These are phyloP conservation scores for Halcyon chelicuti DNA, from an alignment of 2,797 vertebrate genomes.

Conservation along the genomic window DNA sequence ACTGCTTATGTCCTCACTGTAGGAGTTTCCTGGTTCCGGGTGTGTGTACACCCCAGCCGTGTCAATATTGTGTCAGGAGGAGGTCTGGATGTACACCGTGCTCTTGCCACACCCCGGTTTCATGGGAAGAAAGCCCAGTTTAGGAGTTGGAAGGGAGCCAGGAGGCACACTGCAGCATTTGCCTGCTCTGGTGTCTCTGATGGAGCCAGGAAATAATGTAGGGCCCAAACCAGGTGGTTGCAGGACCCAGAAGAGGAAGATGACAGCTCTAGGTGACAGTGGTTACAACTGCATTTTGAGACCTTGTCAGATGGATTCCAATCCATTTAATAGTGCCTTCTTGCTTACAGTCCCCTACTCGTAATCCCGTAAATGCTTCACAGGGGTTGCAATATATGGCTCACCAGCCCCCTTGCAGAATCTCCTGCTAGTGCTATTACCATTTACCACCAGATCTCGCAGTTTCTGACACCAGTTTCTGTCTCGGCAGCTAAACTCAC, in stretches of 20 bases:
- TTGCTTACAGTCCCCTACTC: background rate
- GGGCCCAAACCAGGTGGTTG: background rate
- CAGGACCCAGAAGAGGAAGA: background rate
- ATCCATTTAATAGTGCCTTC: background rate
- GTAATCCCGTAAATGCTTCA: fast-evolving
- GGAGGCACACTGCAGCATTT: background rate
- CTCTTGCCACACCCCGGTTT: slow-evolving; percentile 21
- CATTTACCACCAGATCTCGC: background rate
- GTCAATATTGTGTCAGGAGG: slow-evolving; percentile 36
- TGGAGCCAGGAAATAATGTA: background rate
- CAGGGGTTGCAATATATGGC: background rate
- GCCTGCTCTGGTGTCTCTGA: background rate
- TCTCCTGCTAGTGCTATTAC: background rate
- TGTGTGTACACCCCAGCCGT: background rate
- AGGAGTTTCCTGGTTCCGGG: background rate
- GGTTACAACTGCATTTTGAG: background rate
- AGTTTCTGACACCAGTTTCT: background rate
- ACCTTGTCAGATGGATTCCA: background rate
- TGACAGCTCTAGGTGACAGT: background rate
- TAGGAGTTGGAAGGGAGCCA: slow-evolving; percentile 13
- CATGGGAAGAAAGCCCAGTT: slow-evolving; percentile 26
- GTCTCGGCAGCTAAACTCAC: background rate
- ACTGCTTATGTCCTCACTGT: background rate
- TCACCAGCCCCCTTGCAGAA: background rate
- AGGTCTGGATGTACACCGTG: background rate